These are phyloP conservation scores for Lanius collurio DNA, from an alignment of 2,113 vertebrate species.

Conservation along the genomic window DNA sequence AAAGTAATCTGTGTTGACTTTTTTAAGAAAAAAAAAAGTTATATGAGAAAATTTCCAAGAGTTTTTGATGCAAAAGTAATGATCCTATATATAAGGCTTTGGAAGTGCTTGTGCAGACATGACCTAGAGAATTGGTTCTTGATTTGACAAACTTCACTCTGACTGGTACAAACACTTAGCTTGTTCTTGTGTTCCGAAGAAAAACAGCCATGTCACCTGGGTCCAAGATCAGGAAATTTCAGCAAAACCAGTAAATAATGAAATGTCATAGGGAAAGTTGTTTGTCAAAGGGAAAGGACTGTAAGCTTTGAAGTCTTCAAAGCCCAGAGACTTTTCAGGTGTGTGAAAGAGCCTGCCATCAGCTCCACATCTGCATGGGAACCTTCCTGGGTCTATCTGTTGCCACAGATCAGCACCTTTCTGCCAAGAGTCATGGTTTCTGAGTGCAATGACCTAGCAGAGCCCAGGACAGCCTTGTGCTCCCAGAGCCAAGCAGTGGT, in stretches of 20 bases:
- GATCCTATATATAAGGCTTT: neutral
- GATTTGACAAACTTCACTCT: neutral
- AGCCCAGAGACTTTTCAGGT: neutral
- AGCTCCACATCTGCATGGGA: neutral
- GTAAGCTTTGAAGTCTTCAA: neutral
- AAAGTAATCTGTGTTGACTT: neutral
- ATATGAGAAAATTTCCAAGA: neutral
- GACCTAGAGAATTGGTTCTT: neutral
- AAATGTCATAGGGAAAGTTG: neutral
- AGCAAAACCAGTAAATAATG: neutral
- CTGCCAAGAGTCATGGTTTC: neutral
- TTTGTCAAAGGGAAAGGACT: neutral
- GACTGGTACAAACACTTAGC: neutral
- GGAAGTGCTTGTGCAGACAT: fast-evolving
- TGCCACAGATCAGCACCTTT: neutral
- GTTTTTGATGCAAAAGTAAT: neutral
- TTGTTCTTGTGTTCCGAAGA: neutral
- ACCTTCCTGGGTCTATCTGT: neutral
- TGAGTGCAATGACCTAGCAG: neutral
- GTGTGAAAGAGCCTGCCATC: neutral
- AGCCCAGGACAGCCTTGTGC: neutral
- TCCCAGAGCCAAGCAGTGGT: neutral
- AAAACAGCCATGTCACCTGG: neutral
- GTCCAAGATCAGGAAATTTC: neutral
- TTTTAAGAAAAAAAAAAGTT: neutral